Base-by-base conservation (phyloP, 92 coral and sea anemone species). In the Plumapathes pennacea region DNA sequence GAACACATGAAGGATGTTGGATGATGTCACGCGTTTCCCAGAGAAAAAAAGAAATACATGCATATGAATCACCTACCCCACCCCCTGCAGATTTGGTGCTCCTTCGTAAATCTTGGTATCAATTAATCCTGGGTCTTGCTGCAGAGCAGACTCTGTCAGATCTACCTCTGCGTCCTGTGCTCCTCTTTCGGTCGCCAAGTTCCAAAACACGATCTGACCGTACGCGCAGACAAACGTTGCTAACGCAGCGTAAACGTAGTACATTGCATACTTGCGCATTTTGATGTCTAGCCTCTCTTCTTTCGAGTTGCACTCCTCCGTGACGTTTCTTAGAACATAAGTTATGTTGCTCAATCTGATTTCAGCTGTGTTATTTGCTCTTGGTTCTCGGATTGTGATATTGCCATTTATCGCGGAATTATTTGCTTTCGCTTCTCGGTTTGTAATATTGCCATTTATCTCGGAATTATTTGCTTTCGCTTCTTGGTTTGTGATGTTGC, bases 171-270 rank as follows among this genome's bases (percentile, higher is more conserved):
- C 46, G 11, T 60, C 64, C 5, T 57, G 65, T 2, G 74, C 86
- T 4, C 86, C 82, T 40, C 89, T 69, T 51, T 77, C 90, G 5
- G 96, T 65, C 9, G 89, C 96, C 23, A 91, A 66, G 46, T 69
- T 91, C 91, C 96, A 91, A 54, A 88, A 74, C 13, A 91, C 64
- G 47, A 80, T 80, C 52, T 91, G 96, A 18, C 96, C 96, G 19
- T 82, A 88, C 12, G 97, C 95, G 60, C 95, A 91, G 17, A 83
- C 17, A 23, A 91, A 66, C 24, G 97, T 91, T 10, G 69, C 89
- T 9, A 91, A 44, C 5, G 97, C 97, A 2, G 95, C 96, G 31
- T 67, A 88, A 2, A 85, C 48, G 53, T 91, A 91, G 48, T 88
- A 91, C 32, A 68, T 19, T 0, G 88, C 89, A 62, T 79, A 91